Conservation (phyloP, 2,888 invertebrate genomes). For the Polydrusus cervinus region DNA sequence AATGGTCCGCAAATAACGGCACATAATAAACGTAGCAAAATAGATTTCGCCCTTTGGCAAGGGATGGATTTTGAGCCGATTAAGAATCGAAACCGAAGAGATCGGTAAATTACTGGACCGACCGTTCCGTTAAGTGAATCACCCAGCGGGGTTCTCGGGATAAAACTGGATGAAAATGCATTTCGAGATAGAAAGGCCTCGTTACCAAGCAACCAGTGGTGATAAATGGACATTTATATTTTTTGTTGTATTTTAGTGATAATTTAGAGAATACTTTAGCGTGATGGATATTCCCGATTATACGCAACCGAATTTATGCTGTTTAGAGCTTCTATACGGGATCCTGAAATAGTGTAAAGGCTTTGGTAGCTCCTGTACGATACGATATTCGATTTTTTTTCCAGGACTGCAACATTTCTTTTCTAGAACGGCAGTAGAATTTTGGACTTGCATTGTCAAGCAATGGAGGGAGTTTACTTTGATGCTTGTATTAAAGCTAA, state of each 20-base stretch:
- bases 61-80: constrained; percentile 34
- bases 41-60: constrained; percentile 45
- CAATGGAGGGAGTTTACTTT: too few relatives aligned
- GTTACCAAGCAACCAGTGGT: constrained; percentile 42
- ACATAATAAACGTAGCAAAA: constrained; percentile 50
- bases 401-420: too few relatives aligned
- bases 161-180: constrained; percentile 47
- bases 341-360: too few relatives aligned
- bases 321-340: neutral
- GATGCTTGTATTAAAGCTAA: too few relatives aligned
- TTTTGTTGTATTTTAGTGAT: constrained; percentile 22
- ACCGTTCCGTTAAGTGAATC: constrained; percentile 51
- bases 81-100: constrained; percentile 41
- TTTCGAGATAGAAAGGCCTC: constrained; percentile 35
- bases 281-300: neutral
- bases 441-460: too few relatives aligned
- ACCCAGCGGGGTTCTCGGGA: constrained; percentile 39
- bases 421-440: too few relatives aligned
- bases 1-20: constrained; percentile 49
- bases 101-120: constrained; percentile 50
- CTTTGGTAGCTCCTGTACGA: too few relatives aligned
- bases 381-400: too few relatives aligned
- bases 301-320: neutral
- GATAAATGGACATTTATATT: constrained; percentile 30
- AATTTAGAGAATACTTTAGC: neutral